A percentile compares a stretch with the other conserved stretches of the same genome.
phyloP scores from a whole-genome alignment of 2,797 vertebrate genomes.

The Cephalopachus bancanus region DNA sequence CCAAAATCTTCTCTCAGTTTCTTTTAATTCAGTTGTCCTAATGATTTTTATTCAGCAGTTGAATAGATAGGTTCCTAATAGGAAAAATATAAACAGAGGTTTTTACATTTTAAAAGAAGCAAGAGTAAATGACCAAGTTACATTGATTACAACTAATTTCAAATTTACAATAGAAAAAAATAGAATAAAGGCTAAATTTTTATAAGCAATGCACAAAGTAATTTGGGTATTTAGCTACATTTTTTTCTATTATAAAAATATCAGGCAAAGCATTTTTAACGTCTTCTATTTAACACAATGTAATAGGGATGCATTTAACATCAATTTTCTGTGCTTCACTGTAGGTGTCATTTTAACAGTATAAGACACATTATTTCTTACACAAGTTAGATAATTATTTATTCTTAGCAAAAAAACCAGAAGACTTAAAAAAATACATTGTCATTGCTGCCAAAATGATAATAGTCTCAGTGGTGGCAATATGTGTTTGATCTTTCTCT shows the following conservation, averaged over 20 bases:
- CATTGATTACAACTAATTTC: slow-evolving; percentile 31
- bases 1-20: background rate
- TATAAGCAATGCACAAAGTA: slow-evolving; percentile 58
- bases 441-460: slow-evolving; percentile 51
- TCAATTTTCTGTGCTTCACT: slow-evolving; percentile 55
- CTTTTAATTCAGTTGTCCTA: slow-evolving; percentile 17
- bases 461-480: background rate
- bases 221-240: slow-evolving; percentile 57
- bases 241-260: slow-evolving; percentile 72
- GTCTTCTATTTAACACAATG: slow-evolving; percentile 65
- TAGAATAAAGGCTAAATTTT: slow-evolving; percentile 69
- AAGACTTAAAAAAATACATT: no score
- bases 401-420: slow-evolving; percentile 43
- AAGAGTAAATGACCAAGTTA: slow-evolving; percentile 54
- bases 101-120: slow-evolving; percentile 54
- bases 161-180: slow-evolving; percentile 66
- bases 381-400: slow-evolving; percentile 18
- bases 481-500: background rate
- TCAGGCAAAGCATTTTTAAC: slow-evolving; percentile 64
- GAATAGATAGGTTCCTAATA: slow-evolving; percentile 49
- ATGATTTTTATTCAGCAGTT: slow-evolving; percentile 29
- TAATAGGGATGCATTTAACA: slow-evolving; percentile 61
- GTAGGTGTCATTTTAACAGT: slow-evolving; percentile 67
- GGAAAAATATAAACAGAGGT: slow-evolving; percentile 49
- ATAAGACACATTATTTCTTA: slow-evolving; percentile 59